Base-by-base conservation (phyloP, 1,140 invertebrate genomes). In the Lanistes nyassanus region DNA sequence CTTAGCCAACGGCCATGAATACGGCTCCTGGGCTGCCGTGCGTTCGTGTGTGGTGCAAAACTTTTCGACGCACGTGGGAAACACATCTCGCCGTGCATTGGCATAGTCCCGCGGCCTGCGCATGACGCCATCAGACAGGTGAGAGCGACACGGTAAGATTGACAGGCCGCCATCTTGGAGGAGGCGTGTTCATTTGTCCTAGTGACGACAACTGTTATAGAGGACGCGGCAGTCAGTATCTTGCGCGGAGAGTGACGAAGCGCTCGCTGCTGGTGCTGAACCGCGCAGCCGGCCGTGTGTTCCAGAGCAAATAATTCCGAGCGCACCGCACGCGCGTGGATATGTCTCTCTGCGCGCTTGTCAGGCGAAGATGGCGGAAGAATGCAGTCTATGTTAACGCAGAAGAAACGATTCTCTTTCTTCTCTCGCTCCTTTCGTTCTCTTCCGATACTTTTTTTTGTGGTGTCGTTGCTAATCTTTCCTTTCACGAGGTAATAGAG, bases 301-400 rank as follows among this genome's bases (percentile, higher is more conserved):
- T 26, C 19, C 19, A 67, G 21, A 42, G 36, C 11, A 42, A 67
- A 47, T 67, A 67, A 39, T 67, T 67, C 42, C 23, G n/a, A 34
- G 42, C 1, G 42, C 65, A 39, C 29, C 31, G 70, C 55, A 56
- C 55, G 70, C 55, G 70, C 55, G 70, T 72, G 70, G 31, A 36
- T 72, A 56, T 72, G 70, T 72, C 55, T 72, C 55, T 72, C 29
- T 53, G 42, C n/a, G 55, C 55, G 70, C n/a, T 23, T 72, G 70
- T 42, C 37, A 31, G 19, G 37, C 21, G 42, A 67, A 67, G 65
- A 67, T 67, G 65, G 65, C 65, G 36, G 36, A 67, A n/a, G 39
- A 42, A 67, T 67, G 31, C 37, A 37, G 65, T 5, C 19, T 39
- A 67, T 67, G 62, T 36, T 64, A 64, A 64, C 62, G 62, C 62